Conservation (phyloP, 2,113 vertebrate species). For the Scopus umbretta region DNA sequence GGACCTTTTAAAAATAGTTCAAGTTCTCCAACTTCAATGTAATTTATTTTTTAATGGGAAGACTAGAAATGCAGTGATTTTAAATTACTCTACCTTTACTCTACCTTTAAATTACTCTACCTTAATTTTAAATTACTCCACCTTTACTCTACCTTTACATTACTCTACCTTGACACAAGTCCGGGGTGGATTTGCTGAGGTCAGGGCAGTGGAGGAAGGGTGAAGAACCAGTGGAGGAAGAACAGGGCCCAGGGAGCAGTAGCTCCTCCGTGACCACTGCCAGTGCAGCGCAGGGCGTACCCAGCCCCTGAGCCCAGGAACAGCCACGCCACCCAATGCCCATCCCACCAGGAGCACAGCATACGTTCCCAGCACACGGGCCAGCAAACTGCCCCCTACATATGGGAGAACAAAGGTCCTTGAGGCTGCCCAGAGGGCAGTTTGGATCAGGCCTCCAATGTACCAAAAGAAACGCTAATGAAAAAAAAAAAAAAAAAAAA, state of each 20-base stretch:
- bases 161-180: background rate
- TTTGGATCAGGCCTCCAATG: background rate
- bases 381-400: background rate
- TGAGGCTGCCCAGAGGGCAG: background rate
- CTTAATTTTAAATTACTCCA: background rate
- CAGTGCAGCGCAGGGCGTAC: fast-evolving
- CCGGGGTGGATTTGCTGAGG: background rate
- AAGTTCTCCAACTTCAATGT: background rate
- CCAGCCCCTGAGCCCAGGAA: background rate
- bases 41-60: background rate
- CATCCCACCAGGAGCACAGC: background rate
- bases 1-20: background rate
- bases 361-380: background rate
- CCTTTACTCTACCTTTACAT: too few species aligned
- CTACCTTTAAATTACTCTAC: too few species aligned
- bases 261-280: background rate
- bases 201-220: background rate
- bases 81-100: background rate
- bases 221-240: background rate
- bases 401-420: background rate
- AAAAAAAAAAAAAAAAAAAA: background rate
- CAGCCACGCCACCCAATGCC: background rate
- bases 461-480: background rate
- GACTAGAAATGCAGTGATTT: background rate
- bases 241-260: background rate